phyloP scores from a whole-genome alignment of 1,140 invertebrate species.

The Bombus superbus region DNA sequence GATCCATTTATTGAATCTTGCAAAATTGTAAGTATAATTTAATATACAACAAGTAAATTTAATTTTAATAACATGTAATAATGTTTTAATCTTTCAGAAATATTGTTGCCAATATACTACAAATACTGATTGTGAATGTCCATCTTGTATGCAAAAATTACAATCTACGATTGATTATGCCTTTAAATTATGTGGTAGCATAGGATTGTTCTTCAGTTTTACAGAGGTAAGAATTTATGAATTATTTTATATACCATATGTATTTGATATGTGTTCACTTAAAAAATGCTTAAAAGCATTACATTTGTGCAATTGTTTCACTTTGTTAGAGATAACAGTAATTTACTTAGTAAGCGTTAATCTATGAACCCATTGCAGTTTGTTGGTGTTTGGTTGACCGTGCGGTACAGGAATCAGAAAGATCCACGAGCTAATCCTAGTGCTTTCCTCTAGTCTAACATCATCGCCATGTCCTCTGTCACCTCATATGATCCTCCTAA shows the following conservation, averaged over 20 bases:
- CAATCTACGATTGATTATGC: constrained; percentile 92
- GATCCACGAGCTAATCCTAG: constrained; percentile 97
- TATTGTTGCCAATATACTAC: constrained; percentile 76
- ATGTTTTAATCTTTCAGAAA: constrained; percentile 76
- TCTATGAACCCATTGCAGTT: constrained; percentile 89
- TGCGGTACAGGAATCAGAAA: constrained; percentile 98
- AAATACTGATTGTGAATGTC: constrained; percentile 84
- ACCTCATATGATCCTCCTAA: constrained; percentile 78
- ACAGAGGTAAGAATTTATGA: constrained; percentile 90
- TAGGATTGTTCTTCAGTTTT: constrained; percentile 98
- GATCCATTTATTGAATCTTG: constrained; percentile 83
- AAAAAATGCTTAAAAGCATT: constrained; percentile 21
- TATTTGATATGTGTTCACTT: constrained; percentile 19
- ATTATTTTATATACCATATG: not conserved
- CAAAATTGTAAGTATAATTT: constrained; percentile 83
- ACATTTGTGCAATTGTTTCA: constrained; percentile 36
- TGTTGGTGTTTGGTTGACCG: constrained; percentile 97
- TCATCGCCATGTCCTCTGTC: constrained; percentile 80
- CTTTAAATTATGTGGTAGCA: constrained; percentile 95
- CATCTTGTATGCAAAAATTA: constrained; percentile 89
- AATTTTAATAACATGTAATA: not conserved
- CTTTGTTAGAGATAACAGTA: not conserved
- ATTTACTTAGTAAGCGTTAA: constrained; percentile 55
- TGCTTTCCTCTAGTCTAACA: constrained; percentile 94
- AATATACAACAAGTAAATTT: not conserved